Base-by-base conservation (phyloP, 2,888 invertebrate genomes). In the Dastarcus helophoroides region DNA sequence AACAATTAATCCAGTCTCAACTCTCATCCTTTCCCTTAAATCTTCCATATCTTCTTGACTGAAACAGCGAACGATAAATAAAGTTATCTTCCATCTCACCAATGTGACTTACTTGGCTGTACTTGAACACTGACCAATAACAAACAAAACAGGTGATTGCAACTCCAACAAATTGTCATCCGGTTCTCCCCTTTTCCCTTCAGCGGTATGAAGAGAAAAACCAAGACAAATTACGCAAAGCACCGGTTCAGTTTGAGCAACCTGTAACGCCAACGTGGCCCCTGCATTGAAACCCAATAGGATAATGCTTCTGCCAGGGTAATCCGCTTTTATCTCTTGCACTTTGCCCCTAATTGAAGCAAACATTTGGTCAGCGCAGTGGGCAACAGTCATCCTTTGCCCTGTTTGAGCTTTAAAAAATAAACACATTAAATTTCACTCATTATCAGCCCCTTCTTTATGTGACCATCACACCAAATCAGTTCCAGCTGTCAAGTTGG, bases 281-380 rank as follows among this genome's bases (percentile, higher is more conserved):
- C 82, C 83, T 16, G 77, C 71, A 50, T 79, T 77, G 54, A 82
- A 79, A 6, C 86, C 86, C 32, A 83, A 62, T n/a, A 86, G 60
- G 35, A 85, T 71, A 13, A 88, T 72, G 22, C 79, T 77, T 37
- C 78, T 68, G 23, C 71, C 72, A 3, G 78, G 73, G 51, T 71
- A 74, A 41, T 77, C 77, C 3, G 63, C 64, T 47, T 75, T 69
- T 3, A 80, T 56, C 54, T 85, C 82, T 41, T 74, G 69, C 24
- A 86, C 70, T 62, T 78, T 82, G 1, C 76, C 71, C 38, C 79
- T 66, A 0, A 79, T 75, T 5, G 77, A 63, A 10, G 71, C 68
- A 15, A 78, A 67, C 49, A 79, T 64, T 44, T 76, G 76, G 41
- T 76, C 77, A 4, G 76, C 62, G 41, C 71, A 69, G 36, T 65